These are phyloP conservation scores for Bettongia penicillata DNA, from an alignment of 2,113 vertebrate species.

Conservation along the genomic window DNA sequence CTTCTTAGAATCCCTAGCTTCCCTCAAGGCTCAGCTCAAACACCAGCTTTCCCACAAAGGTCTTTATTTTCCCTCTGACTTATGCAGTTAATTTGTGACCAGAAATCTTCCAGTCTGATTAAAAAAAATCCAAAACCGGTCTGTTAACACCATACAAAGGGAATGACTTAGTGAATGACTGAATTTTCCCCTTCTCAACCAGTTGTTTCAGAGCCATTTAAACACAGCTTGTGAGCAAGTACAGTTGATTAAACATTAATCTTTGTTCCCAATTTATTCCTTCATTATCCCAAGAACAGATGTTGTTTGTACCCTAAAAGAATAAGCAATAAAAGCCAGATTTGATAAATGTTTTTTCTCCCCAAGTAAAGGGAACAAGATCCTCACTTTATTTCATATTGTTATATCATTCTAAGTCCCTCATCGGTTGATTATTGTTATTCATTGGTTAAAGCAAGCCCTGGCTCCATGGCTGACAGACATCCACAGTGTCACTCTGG, in stretches of 20 bases:
- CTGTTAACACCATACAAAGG: background rate
- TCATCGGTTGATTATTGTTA: background rate
- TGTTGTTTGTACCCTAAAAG: background rate
- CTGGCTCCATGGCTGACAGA: background rate
- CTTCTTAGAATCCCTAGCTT: background rate
- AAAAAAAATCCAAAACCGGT: background rate
- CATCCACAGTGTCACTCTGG: background rate
- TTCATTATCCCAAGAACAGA: background rate
- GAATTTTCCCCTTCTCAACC: background rate
- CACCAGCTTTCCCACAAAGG: background rate
- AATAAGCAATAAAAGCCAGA: background rate
- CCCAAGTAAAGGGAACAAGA: background rate
- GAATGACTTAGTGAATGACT: background rate
- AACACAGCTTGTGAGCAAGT: background rate
- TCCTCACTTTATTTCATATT: background rate
- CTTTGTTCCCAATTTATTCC: background rate
- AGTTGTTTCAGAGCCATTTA: background rate
- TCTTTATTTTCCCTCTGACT: background rate
- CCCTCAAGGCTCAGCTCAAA: background rate
- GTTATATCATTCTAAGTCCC: background rate
- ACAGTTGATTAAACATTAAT: constrained; percentile 5
- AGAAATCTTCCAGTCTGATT: background rate
- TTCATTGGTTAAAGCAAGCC: background rate
- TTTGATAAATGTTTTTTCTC: background rate
- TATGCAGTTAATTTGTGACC: background rate